Base-by-base conservation (phyloP, 2,113 vertebrate genomes). In the Lates calcarifer region DNA sequence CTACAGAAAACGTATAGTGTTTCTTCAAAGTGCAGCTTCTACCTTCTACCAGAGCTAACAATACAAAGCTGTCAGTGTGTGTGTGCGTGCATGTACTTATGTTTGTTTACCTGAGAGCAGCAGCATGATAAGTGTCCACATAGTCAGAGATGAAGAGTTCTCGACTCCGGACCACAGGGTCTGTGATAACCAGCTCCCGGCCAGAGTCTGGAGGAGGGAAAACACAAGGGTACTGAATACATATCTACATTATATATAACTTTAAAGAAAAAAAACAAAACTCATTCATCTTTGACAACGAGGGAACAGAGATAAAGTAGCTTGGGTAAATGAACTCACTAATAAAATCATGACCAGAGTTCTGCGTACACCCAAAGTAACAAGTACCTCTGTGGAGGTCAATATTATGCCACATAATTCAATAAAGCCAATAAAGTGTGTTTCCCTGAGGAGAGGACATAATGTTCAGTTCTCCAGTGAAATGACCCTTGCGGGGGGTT, bases 81-180 rank as follows among this genome's bases (percentile, higher is more conserved):
- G 49, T 64, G 67, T 49, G n/a, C 71, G 2, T 14, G 18, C 29
- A n/a, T 63, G 8, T 74, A 20, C 63, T 22, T 0, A 14, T 39
- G 35, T 76, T 70, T 73, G 45, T 67, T 94, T 82, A 99, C 98
- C 98, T 97, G 81, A 99, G 97, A 91, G 98, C 97, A 94, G 97
- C 98, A 87, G 98, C 98, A 2, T 99, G 98, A 89, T 99, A 99
- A 0, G 98, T 99, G 93, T 99, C 98, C 43, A 99, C 97, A 0
- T 99, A 99, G 90, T 99, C 98, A 0, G 98, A 99, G 90, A 99
- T 99, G 94, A 99, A 99, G 94, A 99, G 98, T 91, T 99, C 98
- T 85, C 98, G 92, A 90, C 97, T 99, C 95, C 97, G 97, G 92
- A 99, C 98, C 61, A 99, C 97, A 0, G 98, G 98, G 90, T 99